A percentile compares a stretch with the other conserved stretches of the same genome.
phyloP scores from a whole-genome alignment of 2,888 invertebrate species.

The Nephrotoma appendiculata region DNA sequence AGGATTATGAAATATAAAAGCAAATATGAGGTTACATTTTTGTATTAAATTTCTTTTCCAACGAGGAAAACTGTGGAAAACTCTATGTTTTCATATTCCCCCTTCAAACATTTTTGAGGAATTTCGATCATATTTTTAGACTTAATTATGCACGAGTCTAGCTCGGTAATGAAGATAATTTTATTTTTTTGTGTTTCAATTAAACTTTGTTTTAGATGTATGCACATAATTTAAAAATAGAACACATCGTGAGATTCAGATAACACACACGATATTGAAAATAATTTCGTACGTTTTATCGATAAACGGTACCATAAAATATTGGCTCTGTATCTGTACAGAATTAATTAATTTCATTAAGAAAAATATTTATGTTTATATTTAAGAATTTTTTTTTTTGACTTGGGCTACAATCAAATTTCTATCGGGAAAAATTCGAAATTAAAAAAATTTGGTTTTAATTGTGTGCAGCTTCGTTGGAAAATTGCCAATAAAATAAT shows the following conservation, averaged over 20 bases:
- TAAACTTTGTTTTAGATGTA: neutral
- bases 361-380: neutral
- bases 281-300: neutral
- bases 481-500: neutral
- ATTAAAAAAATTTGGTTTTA: neutral
- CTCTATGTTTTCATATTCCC: neutral
- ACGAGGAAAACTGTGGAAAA: neutral
- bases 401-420: neutral
- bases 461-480: neutral
- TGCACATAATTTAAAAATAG: neutral
- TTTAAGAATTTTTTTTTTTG: neutral
- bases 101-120: neutral
- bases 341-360: neutral
- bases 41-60: neutral
- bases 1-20: neutral
- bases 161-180: neutral
- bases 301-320: neutral
- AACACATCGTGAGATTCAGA: neutral
- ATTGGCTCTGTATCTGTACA: neutral
- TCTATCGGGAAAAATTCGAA: neutral
- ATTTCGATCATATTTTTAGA: neutral
- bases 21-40: neutral
- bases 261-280: neutral
- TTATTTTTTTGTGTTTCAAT: neutral
- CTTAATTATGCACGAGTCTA: neutral